Conservation (phyloP, 2,797 vertebrate genomes). For the Tadarida brasiliensis region DNA sequence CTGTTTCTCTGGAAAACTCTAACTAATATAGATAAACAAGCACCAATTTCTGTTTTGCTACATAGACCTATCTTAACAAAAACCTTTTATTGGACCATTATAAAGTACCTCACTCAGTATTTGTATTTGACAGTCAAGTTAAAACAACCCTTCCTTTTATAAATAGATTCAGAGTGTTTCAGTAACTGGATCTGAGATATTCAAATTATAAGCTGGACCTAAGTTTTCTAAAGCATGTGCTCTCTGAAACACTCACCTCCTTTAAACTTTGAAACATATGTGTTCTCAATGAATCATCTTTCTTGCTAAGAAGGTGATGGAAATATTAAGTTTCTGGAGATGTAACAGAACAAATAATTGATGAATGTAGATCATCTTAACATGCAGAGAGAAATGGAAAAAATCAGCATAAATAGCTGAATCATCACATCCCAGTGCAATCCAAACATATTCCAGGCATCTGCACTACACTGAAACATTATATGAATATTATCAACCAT, state of each 20-base stretch:
- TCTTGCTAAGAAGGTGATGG: neutral
- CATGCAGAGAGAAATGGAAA: neutral
- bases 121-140: neutral
- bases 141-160: neutral
- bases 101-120: neutral
- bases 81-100: neutral
- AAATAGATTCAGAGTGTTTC: neutral
- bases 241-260: neutral
- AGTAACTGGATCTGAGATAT: neutral
- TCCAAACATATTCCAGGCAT: neutral
- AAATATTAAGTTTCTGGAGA: conserved; percentile 12
- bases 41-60: neutral
- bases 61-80: neutral
- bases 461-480: neutral
- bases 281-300: neutral
- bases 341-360: conserved; percentile 5
- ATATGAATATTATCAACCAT: neutral
- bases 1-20: neutral
- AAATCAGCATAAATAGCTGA: neutral
- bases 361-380: conserved; percentile 33
- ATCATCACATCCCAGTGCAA: neutral
- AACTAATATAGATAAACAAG: neutral
- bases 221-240: neutral
- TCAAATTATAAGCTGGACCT: neutral
- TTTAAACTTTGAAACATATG: neutral